Base-by-base conservation (phyloP, 2,113 vertebrate species). In the Mormoops blainvillei region DNA sequence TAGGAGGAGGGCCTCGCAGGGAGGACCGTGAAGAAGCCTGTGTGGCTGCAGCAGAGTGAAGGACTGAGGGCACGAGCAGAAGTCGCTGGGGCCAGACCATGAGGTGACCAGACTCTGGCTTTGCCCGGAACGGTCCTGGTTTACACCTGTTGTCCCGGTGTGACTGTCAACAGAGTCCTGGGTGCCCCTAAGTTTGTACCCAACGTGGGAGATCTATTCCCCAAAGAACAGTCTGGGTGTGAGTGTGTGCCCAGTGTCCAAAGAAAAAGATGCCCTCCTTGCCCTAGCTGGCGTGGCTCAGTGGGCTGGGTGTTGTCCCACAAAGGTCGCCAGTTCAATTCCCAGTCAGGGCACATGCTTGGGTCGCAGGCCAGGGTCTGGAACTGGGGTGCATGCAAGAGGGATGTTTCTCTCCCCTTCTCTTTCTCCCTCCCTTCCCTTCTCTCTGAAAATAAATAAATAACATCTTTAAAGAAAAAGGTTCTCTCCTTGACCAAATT, bases 11-110 rank as follows among this genome's bases (percentile, higher is more conserved):
- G 22, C 82, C 65, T 14, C 5, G 18, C 36, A 11, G 58, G 33
- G n/a, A 16, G 36, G 13, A 48, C 7, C 12, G 1, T 0, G 9
- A 22, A 15, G 89, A 28, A 6, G 50, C 48, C 38, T 14, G 1
- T 0, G 65, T 14, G 48, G 77, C 81, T 18, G 8, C 50, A 41
- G 33, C 71, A 13, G 14, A 26, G 7, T 3, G 11, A 74, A 76
- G 43, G 45, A 36, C 31, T 0, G 0, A 41, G 50, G 67, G 61
- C 0, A 5, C 6, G 1, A 19, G 4, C 2, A 6, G 38, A 68
- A 52, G n/a, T 12, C 8, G 1, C n/a, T 1, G 33, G 13, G n/a
- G 16, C 48, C 58, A 22, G 13, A 4, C 8, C 3, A 0, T 7
- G 45, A 74, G 73, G 38, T 45, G 63, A 13, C 36, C 56, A 45